A percentile compares a stretch with the other conserved stretches of the same genome.
These are phyloP conservation scores for Cheilosia vernalis DNA, from an alignment of 2,888 invertebrate genomes.

Conservation along the genomic window DNA sequence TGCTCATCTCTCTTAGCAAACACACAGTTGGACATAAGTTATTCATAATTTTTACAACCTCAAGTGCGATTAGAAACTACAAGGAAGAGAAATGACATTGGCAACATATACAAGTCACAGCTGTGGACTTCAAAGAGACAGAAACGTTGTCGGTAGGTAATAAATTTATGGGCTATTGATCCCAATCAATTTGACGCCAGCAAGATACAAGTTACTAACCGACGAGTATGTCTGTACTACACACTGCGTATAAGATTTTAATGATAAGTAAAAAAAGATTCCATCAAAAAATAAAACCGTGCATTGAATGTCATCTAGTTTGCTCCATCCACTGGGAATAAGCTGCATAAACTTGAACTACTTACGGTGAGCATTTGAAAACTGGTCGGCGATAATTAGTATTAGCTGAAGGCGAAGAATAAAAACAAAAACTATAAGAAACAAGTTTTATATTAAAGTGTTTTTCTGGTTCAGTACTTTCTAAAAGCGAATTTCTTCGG, in stretches of 20 bases:
- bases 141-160: background rate
- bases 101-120: background rate
- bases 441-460: conserved; percentile 35
- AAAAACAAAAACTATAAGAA: conserved; percentile 13
- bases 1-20: background rate
- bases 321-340: conserved; percentile 33
- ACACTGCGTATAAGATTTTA: conserved; percentile 19
- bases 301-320: conserved; percentile 34
- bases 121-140: background rate
- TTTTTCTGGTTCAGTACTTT: conserved; percentile 62
- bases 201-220: background rate
- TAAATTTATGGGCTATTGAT: conserved; percentile 43
- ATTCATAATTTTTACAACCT: conserved; percentile 12
- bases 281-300: background rate
- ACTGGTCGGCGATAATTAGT: conserved; percentile 52
- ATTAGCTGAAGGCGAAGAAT: conserved; percentile 16
- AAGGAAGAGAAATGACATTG: conserved; percentile 17
- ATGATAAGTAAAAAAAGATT: conserved; percentile 10
- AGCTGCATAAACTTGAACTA: conserved; percentile 67
- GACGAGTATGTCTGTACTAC: background rate
- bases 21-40: background rate
- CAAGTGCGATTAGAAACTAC: conserved; percentile 11
- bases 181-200: conserved; percentile 7
- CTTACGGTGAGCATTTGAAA: conserved; percentile 39
- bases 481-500: conserved; percentile 68